Evolutionary conservation across 2,113 vertebrate genomes (phyloP).

Genomic region (Ornithorhynchus anatinus): DNA sequence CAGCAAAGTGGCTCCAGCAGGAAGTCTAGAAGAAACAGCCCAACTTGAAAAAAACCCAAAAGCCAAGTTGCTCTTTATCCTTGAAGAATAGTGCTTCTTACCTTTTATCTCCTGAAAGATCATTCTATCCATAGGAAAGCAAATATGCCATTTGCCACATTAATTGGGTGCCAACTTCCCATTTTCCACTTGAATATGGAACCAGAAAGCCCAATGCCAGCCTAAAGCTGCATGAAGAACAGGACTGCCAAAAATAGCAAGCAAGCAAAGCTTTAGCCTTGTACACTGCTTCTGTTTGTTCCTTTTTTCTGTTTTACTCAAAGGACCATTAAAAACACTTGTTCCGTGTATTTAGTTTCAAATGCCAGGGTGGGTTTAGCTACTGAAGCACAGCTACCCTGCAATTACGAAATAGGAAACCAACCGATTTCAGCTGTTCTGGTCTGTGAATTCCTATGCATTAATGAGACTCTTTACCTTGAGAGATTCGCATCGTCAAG

Average conservation of each 20-base stretch:
- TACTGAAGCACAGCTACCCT: neutral
- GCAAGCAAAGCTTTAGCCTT: neutral
- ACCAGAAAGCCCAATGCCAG: neutral
- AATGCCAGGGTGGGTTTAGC: neutral
- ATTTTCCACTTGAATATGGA: neutral
- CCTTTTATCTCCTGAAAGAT: neutral
- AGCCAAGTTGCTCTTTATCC: neutral
- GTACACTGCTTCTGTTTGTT: neutral
- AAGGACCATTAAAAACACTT: neutral
- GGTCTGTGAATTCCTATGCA: too few relatives aligned
- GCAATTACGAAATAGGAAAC: neutral
- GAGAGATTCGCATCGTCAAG: too few relatives aligned
- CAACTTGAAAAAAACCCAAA: neutral
- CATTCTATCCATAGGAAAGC: neutral
- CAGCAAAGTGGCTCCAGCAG: neutral
- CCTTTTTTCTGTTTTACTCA: neutral
- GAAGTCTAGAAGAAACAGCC: neutral
- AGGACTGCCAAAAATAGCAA: neutral
- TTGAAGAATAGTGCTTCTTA: neutral
- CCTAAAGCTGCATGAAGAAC: neutral
- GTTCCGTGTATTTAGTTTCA: neutral
- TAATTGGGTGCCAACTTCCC: neutral
- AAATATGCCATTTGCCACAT: neutral
- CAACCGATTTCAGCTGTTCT: fast-evolving
- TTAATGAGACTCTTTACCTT: too few relatives aligned